Base-by-base conservation (phyloP, 2,888 invertebrate genomes). In the Oscheius sp. region DNA sequence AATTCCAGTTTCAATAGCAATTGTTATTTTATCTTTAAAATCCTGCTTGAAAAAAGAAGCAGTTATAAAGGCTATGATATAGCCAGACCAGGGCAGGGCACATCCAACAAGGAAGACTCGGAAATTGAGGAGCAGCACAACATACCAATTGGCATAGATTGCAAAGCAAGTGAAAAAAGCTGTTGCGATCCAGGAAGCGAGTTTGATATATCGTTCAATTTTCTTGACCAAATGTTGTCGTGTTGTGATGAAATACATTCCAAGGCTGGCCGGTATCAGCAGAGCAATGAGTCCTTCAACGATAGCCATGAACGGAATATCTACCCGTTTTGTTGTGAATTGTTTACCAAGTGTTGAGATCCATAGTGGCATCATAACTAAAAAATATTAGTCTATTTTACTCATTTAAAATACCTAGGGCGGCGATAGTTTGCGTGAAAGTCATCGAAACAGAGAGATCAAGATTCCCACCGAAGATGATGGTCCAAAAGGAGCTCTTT, bases 391-490 rank as follows among this genome's bases (percentile, higher is more conserved):
- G 41, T 4, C 2, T 14, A 17, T 14, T 14, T 12, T 20, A 41
- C 12, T 12, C 2, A 50, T 8, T 17, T 20, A 8, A 33, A 87
- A 87, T 87, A 91, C 92, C 92, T 83, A 95, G 92, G 0, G 94
- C 92, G 0, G 91, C 91, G 4, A 95, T 87, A 2, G 94, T 95
- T 69, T 93, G 92, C 65, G 94, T 89, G 2, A 94, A 91, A 0
- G 95, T 96, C 94, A 96, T 94, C 20, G 95, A 91, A 56, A 96
- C 91, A 0, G 94, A 94, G 47, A 96, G 89, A 86, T 94, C 92
- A 2, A 96, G 90, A 87, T 96, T 95, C 2, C 94, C 95, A 0
- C 92, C 92, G 4, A 95, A 89, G 24, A 95, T 90, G 77, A 92
- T 91, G 0, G 94, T 92, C 94, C 95, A 96, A 80, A 95, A 92